phyloP scores from a whole-genome alignment of 2,888 invertebrate species.

The Gandaritis pyraliata region DNA sequence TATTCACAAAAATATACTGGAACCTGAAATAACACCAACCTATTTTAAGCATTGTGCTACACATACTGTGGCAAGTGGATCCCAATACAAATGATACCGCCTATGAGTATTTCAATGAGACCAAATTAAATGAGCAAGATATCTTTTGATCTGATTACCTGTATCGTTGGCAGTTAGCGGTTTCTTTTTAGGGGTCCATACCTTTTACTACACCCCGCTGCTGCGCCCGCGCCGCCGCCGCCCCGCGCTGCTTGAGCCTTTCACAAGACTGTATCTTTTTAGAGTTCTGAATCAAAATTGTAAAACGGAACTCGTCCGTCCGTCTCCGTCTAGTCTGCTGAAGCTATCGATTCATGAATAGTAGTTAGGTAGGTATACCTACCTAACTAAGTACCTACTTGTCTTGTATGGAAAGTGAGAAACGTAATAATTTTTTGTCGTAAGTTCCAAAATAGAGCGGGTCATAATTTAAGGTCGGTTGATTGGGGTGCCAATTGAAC shows the following conservation, averaged over 20 bases:
- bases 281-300: neutral
- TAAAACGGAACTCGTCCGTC: too few relatives aligned
- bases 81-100: slow-evolving; percentile 1
- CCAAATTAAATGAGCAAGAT: slow-evolving; percentile 9
- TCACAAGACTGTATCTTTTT: neutral
- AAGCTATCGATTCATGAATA: too few relatives aligned
- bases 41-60: neutral
- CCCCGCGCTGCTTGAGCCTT: too few relatives aligned
- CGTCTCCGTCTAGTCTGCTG: too few relatives aligned
- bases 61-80: slow-evolving; percentile 5
- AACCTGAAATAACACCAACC: neutral
- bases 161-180: slow-evolving; percentile 14
- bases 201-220: neutral
- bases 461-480: too few relatives aligned
- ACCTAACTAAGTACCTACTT: too few relatives aligned
- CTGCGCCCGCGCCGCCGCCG: neutral
- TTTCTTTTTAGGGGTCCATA: slow-evolving; percentile 8
- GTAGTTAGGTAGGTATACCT: too few relatives aligned
- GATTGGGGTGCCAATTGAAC: too few relatives aligned
- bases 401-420: too few relatives aligned
- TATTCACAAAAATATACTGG: slow-evolving; percentile 1
- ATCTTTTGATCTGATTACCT: slow-evolving; percentile 20
- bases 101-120: slow-evolving; percentile 13
- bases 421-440: too few relatives aligned
- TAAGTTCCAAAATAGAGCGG: too few relatives aligned